Base-by-base conservation (phyloP, 2,113 vertebrate genomes). In the Mus pahari region DNA sequence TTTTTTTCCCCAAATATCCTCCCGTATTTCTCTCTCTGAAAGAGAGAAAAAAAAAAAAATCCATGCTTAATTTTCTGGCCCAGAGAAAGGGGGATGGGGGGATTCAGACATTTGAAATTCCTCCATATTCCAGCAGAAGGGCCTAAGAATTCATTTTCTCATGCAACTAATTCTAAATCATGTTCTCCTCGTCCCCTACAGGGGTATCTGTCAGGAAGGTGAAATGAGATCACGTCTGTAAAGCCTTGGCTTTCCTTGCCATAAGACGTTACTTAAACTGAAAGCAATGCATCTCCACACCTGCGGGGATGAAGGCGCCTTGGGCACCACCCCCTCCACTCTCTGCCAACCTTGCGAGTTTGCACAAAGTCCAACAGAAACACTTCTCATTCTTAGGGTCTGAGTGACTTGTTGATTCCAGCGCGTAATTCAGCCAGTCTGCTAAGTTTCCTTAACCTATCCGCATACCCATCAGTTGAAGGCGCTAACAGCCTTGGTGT, bases 141-240 rank as follows among this genome's bases (percentile, higher is more conserved):
- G 42, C 50, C 90, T 91, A 86, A 82, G 86, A 89, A 96, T 94
- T 86, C 82, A 89, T 31, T 62, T 94, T 92, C 84, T 81, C 91
- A 71, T 83, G 71, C 93, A 95, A 73, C 74, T 82, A 74, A 90
- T 96, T 97, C 55, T 94, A 91, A 96, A 75, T 95, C 77, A 53
- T 83, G 70, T 92, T 94, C 36, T 39, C 71, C 42, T 53, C 24
- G n/a, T 66, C 77, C 91, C 73, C 58, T 33, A 79, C 55, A 55
- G 45, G 64, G 89, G 70, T 88, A 81, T 97, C 96, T 95, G 96
- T 97, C 95, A 83, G 68, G 96, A 95, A 95, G 79, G 96, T 92
- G 78, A 89, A 89, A 94, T 97, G 97, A 98, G 96, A 97, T 97
- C 87, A 98, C 94, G 97, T 97, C 97, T 97, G 89, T 94, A 86